Conservation (phyloP, 2,888 invertebrate genomes). For the Pachydiplax longipennis region DNA sequence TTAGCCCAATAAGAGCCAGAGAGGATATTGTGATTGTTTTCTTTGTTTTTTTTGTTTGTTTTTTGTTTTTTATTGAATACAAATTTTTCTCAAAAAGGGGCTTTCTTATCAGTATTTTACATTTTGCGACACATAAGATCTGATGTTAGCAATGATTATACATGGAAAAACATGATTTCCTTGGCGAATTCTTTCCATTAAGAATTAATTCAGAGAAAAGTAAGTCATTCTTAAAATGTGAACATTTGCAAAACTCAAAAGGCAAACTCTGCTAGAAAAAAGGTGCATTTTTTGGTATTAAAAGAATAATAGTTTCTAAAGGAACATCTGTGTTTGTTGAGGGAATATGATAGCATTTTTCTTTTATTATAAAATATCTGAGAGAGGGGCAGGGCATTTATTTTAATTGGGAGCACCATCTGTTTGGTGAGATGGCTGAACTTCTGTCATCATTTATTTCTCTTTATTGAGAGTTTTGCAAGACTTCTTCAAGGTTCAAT, state of each 20-base stretch:
- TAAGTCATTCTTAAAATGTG: neutral
- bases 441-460: conserved; percentile 1
- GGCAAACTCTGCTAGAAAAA: neutral
- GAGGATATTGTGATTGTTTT: conserved; percentile 54
- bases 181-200: neutral
- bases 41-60: conserved; percentile 59
- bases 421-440: neutral
- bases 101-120: neutral
- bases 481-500: conserved; percentile 19
- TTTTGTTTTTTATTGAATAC: conserved; percentile 65
- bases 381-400: neutral
- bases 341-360: neutral
- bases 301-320: neutral
- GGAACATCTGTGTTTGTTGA: neutral
- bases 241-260: neutral
- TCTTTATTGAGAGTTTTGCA: neutral
- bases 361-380: conserved; percentile 20
- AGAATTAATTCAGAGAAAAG: neutral
- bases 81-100: conserved; percentile 61
- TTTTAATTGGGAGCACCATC: conserved; percentile 9
- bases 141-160: neutral
- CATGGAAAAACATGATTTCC: neutral
- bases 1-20: conserved; percentile 51
- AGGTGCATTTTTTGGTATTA: neutral
- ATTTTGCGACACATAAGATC: neutral